Base-by-base conservation (phyloP, 2,797 vertebrate genomes). In the Artibeus lituratus region DNA sequence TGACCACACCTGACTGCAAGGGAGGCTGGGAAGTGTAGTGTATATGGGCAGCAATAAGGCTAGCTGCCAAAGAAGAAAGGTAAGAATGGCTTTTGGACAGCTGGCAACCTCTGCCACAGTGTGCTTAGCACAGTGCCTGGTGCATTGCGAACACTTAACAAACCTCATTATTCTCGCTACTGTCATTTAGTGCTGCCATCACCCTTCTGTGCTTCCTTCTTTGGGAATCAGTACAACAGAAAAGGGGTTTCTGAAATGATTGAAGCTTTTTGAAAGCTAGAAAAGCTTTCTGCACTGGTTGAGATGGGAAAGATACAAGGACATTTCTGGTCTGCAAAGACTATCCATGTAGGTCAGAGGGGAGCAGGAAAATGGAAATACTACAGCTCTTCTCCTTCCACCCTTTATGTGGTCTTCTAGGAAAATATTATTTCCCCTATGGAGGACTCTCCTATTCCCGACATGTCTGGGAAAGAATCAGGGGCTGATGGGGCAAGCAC, bases 391-490 rank as follows among this genome's bases (percentile, higher is more conserved):
- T 82, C 53, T 65, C 21, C 26, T 16, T 37, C 16, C 5, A n/a
- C 24, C 6, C 5, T 35, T 62, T 87, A 4, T 67, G 72, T 35
- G 1, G 0, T 59, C 42, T 55, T 7, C 95, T 35, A 99, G 99
- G 99, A 99, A 98, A 99, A 99, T 97, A 99, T 99, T 96, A 99
- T 99, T 98, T 99, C 99, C 95, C 99, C 99, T 3, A 99, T 99
- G 87, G 99, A 99, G 98, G 99, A 99, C 98, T 99, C 99, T 47
- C 99, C 99, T 3, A 99, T 99, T 91, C 99, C 99, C 0, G 99
- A 99, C 96, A 99, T 99, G 47, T 98, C 99, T 0, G 98, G 99
- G 62, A 99, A 99, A 96, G 99, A 99, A 92, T 99, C 98, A 0
- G 98, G 98, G 85, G 99, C 98, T 0, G 99, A 99, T 0, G 99